A percentile compares a stretch with the other conserved stretches of the same genome.
Conservation (phyloP, 2,888 invertebrate genomes). For the Ecliptopera silaceata region DNA sequence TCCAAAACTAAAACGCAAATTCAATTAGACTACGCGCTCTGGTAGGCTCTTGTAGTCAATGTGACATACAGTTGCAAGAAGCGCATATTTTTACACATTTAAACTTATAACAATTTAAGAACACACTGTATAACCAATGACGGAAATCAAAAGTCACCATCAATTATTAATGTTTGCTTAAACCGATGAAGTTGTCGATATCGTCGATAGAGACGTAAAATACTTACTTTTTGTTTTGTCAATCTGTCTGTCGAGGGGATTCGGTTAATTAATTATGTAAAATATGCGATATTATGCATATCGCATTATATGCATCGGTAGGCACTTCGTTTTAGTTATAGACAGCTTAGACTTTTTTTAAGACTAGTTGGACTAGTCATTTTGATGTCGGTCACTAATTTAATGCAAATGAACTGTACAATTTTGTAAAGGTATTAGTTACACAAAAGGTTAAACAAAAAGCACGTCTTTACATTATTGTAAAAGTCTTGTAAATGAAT, state of each 20-base stretch:
- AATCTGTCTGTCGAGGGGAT: conserved; percentile 58
- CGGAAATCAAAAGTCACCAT: conserved; percentile 73
- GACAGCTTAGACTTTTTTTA: conserved; percentile 33
- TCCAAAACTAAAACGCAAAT: no score
- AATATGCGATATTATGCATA: conserved; percentile 79
- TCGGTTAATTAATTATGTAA: conserved; percentile 77
- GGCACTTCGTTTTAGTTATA: conserved; percentile 46
- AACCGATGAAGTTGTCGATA: conserved; percentile 76
- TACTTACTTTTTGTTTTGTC: conserved; percentile 74
- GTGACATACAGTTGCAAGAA: no score
- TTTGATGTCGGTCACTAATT: not conserved
- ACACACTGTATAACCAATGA: conserved; percentile 55
- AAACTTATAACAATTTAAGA: conserved; percentile 15
- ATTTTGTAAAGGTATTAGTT: no score
- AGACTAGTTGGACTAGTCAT: conserved; percentile 3
- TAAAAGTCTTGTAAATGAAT: no score
- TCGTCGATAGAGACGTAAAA: conserved; percentile 64
- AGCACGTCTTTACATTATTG: no score
- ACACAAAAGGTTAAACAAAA: no score
- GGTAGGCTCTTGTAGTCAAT: no score
- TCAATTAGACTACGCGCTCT: no score
- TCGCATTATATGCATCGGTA: conserved; percentile 68
- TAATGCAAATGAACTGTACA: not conserved
- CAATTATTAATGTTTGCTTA: conserved; percentile 75
- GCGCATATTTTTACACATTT: no score